phyloP scores from a whole-genome alignment of 2,113 vertebrate genomes.

The Peromyscus californicus region DNA sequence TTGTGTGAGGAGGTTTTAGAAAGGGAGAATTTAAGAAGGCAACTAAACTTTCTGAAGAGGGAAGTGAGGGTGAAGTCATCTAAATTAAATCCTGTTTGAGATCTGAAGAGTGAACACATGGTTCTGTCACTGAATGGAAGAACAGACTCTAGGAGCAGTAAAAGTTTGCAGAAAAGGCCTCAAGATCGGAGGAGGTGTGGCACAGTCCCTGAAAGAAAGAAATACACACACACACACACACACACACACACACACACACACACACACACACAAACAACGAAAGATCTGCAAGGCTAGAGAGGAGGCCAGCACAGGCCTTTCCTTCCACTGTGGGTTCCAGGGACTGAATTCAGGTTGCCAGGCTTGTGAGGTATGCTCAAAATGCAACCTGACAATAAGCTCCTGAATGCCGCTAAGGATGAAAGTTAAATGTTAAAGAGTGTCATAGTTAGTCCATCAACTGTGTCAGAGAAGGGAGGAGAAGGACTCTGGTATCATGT shows the following conservation, averaged over 20 bases:
- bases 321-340: neutral
- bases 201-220: neutral
- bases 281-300: neutral
- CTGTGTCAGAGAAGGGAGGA: neutral
- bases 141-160: neutral
- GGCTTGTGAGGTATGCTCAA: neutral
- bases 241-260: no score
- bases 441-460: neutral
- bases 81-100: conserved; percentile 7
- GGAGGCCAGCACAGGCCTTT: neutral
- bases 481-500: neutral
- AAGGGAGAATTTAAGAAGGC: neutral
- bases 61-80: neutral
- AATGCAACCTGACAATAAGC: neutral
- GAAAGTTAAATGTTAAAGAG: neutral
- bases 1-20: neutral
- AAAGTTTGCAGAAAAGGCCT: neutral
- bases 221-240: neutral
- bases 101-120: neutral
- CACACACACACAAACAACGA: neutral
- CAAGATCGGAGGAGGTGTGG: neutral
- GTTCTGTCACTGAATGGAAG: neutral
- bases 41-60: neutral
- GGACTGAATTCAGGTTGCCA: neutral
- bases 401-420: neutral